A percentile compares a stretch with the other conserved stretches of the same genome.
Conservation (phyloP, 2,797 vertebrate species). For the Hybognathus amarus region DNA sequence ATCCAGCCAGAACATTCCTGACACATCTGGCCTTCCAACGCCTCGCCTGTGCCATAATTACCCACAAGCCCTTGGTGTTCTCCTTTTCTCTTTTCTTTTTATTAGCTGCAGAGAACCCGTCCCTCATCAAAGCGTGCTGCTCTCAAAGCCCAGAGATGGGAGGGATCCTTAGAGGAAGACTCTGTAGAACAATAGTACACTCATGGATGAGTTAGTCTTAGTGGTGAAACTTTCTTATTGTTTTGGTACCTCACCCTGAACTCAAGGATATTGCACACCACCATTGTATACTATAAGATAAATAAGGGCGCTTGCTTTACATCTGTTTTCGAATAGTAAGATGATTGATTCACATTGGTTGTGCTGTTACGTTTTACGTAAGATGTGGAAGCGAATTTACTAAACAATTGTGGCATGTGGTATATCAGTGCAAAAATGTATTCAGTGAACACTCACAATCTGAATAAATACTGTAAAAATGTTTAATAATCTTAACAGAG, state of each 20-base stretch:
- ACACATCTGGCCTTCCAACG: slow-evolving; percentile 81
- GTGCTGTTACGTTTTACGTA: not conserved
- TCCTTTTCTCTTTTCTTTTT: slow-evolving; percentile 79
- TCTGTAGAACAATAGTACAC: slow-evolving; percentile 27
- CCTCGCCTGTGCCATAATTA: slow-evolving; percentile 75
- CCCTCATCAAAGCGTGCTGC: slow-evolving; percentile 70
- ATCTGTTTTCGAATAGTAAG: not conserved
- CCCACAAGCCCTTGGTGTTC: slow-evolving; percentile 78
- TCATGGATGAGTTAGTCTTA: slow-evolving; percentile 9
- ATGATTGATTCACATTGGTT: not conserved
- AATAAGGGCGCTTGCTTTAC: not conserved
- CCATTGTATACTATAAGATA: not conserved
- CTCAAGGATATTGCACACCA: not conserved
- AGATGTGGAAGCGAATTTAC: not conserved
- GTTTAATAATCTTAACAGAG: no score
- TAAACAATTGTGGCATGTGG: not conserved
- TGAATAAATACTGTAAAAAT: not conserved
- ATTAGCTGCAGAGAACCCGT: slow-evolving; percentile 64
- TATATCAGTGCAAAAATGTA: not conserved
- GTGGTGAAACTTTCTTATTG: slow-evolving; percentile 30
- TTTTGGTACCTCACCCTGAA: slow-evolving; percentile 32
- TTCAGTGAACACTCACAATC: not conserved
- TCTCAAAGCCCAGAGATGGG: slow-evolving; percentile 66
- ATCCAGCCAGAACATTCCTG: slow-evolving; percentile 82
- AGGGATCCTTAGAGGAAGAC: slow-evolving; percentile 31